Evolutionary conservation across 2,113 vertebrate species (phyloP), one percentile per base, ranked within the genome.

Genomic region (Xiphophorus hellerii): DNA sequence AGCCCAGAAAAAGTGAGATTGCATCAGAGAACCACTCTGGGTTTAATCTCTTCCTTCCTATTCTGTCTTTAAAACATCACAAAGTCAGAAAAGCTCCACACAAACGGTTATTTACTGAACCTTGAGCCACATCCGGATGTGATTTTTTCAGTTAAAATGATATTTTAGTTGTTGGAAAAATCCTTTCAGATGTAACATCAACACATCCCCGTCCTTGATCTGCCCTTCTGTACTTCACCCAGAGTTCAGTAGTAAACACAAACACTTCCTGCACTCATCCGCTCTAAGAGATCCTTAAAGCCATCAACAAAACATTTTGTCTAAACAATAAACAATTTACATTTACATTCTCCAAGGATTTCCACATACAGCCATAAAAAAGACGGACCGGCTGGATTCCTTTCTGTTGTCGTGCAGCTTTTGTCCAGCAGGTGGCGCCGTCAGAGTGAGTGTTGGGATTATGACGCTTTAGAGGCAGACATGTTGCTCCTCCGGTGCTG

Each of bases 391-490:
- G 2, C 22, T 25, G 20, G 8, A 58, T 37, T 65, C 22, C 8
- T 54, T 58, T 72, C 30, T n/a, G 37, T 44, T 61, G 72, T 60
- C 10, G 10, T 3, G n/a, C 30, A 62, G 29, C 31, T 51, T 0
- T 22, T 62, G 15, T 3, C 93, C 94, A 94, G 84, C 79, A 94
- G 93, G 75, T 85, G 93, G 92, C 84, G 87, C 90, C 69, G 65
- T 65, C 66, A 87, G 76, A 78, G 82, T 73, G 78, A 61, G 15
- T 68, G 42, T 79, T 73, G 28, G 51, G 25, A 15, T 22, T 20
- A 39, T 3, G 30, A 39, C 3, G 2, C 17, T 29, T 2, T 1
- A 35, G 13, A 73, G 68, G 7, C 20, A 28, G 48, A 71, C 17
- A 62, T 30, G 25, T 63, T 70, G 28, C n/a, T 78, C 12, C 58